Evolutionary conservation across 2,888 invertebrate genomes (phyloP).

Genomic region (Pegoplata infirma): DNA sequence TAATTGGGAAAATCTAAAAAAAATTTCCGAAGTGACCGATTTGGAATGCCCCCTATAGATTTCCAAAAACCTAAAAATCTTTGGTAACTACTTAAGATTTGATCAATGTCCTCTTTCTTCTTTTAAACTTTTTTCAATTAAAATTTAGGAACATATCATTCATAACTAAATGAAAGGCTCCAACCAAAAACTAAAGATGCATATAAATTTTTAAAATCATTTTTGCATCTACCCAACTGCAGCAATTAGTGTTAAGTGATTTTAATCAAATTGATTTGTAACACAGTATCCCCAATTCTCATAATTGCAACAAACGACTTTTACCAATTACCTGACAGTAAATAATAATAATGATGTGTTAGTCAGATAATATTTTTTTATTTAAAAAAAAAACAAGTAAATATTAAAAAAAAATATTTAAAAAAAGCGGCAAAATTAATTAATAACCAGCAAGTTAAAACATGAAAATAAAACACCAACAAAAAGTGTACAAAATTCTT

Average conservation of each 20-base stretch:
- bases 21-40: no score
- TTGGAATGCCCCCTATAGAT: no score
- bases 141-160: neutral
- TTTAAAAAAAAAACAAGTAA: neutral
- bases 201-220: constrained; percentile 27
- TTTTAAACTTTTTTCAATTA: constrained; percentile 41
- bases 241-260: constrained; percentile 47
- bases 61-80: no score
- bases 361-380: no score
- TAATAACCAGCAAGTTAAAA: constrained; percentile 42
- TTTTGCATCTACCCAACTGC: neutral
- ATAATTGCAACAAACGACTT: constrained; percentile 24
- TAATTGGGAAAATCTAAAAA: no score
- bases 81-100: no score
- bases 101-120: no score
- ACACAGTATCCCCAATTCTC: neutral
- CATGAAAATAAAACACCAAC: neutral
- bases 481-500: neutral
- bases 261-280: constrained; percentile 58
- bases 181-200: neutral
- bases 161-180: neutral
- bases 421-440: constrained; percentile 48
- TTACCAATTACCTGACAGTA: constrained; percentile 38
- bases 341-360: no score
- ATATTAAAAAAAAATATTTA: constrained; percentile 13